Evolutionary conservation across 2,888 invertebrate genomes (phyloP).

Genomic region (Acheta domesticus): DNA sequence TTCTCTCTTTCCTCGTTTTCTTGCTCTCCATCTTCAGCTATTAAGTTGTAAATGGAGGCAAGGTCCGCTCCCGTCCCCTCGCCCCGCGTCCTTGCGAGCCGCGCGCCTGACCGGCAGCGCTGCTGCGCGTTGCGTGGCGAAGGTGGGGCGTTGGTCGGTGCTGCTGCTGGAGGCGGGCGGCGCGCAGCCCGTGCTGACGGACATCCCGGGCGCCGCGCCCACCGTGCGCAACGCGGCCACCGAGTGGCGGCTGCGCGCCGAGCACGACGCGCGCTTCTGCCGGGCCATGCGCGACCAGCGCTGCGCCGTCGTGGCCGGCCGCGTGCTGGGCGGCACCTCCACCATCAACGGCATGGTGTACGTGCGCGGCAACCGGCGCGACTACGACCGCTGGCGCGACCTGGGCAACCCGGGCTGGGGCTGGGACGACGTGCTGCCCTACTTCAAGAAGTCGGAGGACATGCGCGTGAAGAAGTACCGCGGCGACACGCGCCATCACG

Average conservation of each 20-base stretch:
- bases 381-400: slow-evolving; percentile 50
- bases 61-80: neutral
- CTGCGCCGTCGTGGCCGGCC: slow-evolving; percentile 46
- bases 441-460: slow-evolving; percentile 45
- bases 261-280: slow-evolving; percentile 33
- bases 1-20: too few species aligned
- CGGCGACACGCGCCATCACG: slow-evolving; percentile 28
- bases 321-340: slow-evolving; percentile 50
- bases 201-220: slow-evolving; percentile 36
- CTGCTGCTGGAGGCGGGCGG: slow-evolving; percentile 40
- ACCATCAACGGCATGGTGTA: slow-evolving; percentile 52
- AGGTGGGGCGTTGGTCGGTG: slow-evolving; percentile 34
- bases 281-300: slow-evolving; percentile 31
- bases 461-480: slow-evolving; percentile 27
- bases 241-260: slow-evolving; percentile 43
- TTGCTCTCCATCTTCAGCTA: too few species aligned
- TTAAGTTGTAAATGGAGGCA: too few species aligned
- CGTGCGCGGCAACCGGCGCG: slow-evolving; percentile 49
- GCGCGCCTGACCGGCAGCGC: slow-evolving; percentile 38
- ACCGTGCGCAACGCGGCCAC: slow-evolving; percentile 37
- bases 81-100: slow-evolving; percentile 35
- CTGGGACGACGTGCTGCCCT: slow-evolving; percentile 50
- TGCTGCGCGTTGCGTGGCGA: slow-evolving; percentile 37
- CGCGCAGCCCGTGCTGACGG: slow-evolving; percentile 34
- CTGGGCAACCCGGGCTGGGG: slow-evolving; percentile 50